A percentile compares a stretch with the other conserved stretches of the same genome.
These are phyloP conservation scores for Acrocephalus scirpaceus DNA, from an alignment of 2,797 vertebrate species.

Conservation along the genomic window DNA sequence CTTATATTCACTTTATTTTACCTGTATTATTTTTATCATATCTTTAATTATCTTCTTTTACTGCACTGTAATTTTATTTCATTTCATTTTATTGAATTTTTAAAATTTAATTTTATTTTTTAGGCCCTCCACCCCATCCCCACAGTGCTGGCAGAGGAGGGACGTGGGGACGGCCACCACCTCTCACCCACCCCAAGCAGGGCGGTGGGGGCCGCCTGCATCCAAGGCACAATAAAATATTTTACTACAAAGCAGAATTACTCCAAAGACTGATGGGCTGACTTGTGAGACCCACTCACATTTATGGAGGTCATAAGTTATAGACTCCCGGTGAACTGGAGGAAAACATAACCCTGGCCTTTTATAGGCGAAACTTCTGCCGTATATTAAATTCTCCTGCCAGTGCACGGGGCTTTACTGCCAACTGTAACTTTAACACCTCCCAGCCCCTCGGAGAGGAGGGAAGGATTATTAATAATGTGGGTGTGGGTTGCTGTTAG, in stretches of 20 bases:
- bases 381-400: conserved; percentile 74
- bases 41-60: neutral
- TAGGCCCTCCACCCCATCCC: too few relatives aligned
- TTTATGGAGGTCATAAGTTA: conserved; percentile 79
- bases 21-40: too few relatives aligned
- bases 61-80: neutral
- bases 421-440: conserved; percentile 69
- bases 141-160: accelerated
- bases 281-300: conserved; percentile 71
- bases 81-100: neutral
- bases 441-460: conserved; percentile 55
- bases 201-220: neutral
- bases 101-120: neutral
- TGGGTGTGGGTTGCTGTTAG: neutral
- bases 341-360: conserved; percentile 65
- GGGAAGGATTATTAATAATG: conserved; percentile 46
- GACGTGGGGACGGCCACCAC: neutral
- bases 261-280: conserved; percentile 75
- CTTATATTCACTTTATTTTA: neutral
- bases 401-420: conserved; percentile 69
- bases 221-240: conserved; percentile 52
- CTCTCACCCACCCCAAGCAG: accelerated
- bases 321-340: conserved; percentile 45
- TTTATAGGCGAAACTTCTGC: conserved; percentile 75
- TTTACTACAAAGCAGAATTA: conserved; percentile 75